Percentiles rank a stretch among this genome's conserved stretches.
phyloP scores from a whole-genome alignment of 2,888 invertebrate genomes.

The Diarsia brunnea region DNA sequence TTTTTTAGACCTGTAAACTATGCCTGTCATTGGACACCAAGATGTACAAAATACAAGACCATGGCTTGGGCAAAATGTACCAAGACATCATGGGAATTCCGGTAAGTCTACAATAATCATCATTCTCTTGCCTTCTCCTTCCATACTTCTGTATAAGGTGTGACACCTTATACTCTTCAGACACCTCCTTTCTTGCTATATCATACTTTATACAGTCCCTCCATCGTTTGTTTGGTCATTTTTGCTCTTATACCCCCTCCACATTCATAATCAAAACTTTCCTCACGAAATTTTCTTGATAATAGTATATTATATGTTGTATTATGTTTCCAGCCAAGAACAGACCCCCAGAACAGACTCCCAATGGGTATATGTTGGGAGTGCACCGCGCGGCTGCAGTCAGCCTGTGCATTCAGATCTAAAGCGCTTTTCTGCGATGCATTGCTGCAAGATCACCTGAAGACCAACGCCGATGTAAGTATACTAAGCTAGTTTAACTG shows the following conservation, averaged over 20 bases:
- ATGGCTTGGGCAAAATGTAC: slow-evolving; percentile 20
- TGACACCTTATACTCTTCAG: no score
- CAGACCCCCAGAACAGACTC: not conserved
- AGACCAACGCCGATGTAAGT: slow-evolving; percentile 32
- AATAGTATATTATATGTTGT: not conserved
- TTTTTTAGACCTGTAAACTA: slow-evolving; percentile 37
- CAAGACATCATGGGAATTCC: slow-evolving; percentile 21
- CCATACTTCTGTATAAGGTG: no score
- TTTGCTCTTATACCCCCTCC: no score
- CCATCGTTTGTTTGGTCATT: no score
- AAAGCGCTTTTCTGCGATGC: slow-evolving; percentile 42
- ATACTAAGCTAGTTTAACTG: not conserved
- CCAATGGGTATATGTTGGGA: slow-evolving; percentile 42
- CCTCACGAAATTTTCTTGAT: no score
- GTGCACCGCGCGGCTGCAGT: slow-evolving; percentile 30
- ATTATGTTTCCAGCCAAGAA: slow-evolving; percentile 20
- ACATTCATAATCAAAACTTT: no score
- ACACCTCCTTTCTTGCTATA: no score
- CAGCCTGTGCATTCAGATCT: not conserved
- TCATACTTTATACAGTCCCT: no score
- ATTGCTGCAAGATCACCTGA: slow-evolving; percentile 28
- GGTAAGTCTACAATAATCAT: slow-evolving; percentile 16
- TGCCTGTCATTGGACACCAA: slow-evolving; percentile 34
- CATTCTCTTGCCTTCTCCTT: no score
- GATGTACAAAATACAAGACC: slow-evolving; percentile 30